Conservation (phyloP, 2,888 invertebrate species). For the Dryomyza anilis region DNA sequence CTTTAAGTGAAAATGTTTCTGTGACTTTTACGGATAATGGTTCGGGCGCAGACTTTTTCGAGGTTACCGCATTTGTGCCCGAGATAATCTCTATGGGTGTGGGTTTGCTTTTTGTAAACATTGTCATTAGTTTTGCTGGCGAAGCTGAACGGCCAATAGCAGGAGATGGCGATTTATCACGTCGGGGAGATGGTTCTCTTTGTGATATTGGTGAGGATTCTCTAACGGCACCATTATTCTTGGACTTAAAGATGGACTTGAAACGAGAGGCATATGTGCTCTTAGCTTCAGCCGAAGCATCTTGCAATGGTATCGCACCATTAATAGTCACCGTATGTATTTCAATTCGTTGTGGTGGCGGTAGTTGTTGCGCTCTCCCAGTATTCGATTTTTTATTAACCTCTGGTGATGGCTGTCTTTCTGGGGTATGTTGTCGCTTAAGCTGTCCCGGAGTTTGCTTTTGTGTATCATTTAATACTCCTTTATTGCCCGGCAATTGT, state of each 20-base stretch:
- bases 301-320: conserved; percentile 34
- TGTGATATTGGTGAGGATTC: conserved; percentile 28
- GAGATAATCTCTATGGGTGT: conserved; percentile 47
- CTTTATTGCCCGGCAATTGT: conserved; percentile 36
- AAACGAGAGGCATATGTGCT: conserved; percentile 51
- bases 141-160: conserved; percentile 42
- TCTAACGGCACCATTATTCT: conserved; percentile 36
- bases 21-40: conserved; percentile 52
- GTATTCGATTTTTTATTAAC: conserved; percentile 33
- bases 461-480: neutral
- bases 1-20: conserved; percentile 59
- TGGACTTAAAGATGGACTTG: conserved; percentile 53
- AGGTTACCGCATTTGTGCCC: conserved; percentile 38
- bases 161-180: conserved; percentile 37
- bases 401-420: conserved; percentile 46
- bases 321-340: conserved; percentile 26
- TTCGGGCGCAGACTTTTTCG: conserved; percentile 48
- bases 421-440: conserved; percentile 52
- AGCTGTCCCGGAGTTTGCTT: conserved; percentile 34
- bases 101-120: conserved; percentile 45
- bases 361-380: neutral
- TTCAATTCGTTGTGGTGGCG: conserved; percentile 18
- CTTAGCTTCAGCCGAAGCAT: conserved; percentile 46
- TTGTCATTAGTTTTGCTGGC: conserved; percentile 41
- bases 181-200: conserved; percentile 39